A percentile compares a stretch with the other conserved stretches of the same genome.
Conservation (phyloP, 2,113 vertebrate genomes). For the Hyla sarda region DNA sequence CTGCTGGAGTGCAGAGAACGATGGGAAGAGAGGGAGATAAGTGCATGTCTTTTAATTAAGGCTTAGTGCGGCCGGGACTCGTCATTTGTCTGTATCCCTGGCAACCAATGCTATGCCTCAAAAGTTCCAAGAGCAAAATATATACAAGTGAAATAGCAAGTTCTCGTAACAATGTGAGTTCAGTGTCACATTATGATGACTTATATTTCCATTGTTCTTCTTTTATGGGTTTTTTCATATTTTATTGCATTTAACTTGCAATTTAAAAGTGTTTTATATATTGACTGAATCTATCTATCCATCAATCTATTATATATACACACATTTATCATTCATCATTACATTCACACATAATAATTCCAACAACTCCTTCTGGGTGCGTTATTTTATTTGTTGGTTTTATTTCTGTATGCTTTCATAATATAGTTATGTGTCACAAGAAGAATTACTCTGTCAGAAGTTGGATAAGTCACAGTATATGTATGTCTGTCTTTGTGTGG, state of each 20-base stretch:
- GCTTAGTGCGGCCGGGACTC: neutral
- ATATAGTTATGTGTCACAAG: too few species aligned
- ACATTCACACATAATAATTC: too few species aligned
- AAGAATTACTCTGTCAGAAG: too few species aligned
- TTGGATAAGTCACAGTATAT: too few species aligned
- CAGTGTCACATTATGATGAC: neutral
- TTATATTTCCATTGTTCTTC: neutral
- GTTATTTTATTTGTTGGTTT: too few species aligned
- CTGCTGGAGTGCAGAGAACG: neutral
- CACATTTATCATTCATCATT: too few species aligned
- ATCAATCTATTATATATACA: too few species aligned
- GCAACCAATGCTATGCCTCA: conserved; percentile 30
- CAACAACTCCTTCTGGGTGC: too few species aligned
- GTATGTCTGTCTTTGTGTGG: too few species aligned
- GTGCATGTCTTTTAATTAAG: conserved; percentile 27
- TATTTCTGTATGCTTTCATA: too few species aligned
- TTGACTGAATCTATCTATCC: too few species aligned
- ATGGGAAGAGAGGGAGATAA: neutral
- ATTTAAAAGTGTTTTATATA: too few species aligned
- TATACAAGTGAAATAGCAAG: neutral
- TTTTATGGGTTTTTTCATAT: neutral
- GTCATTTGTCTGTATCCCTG: conserved; percentile 30
- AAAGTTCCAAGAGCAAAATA: neutral
- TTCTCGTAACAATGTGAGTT: neutral
- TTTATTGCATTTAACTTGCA: neutral